Conservation (phyloP, 2,113 vertebrate genomes). For the Benitochromis conjunctus region DNA sequence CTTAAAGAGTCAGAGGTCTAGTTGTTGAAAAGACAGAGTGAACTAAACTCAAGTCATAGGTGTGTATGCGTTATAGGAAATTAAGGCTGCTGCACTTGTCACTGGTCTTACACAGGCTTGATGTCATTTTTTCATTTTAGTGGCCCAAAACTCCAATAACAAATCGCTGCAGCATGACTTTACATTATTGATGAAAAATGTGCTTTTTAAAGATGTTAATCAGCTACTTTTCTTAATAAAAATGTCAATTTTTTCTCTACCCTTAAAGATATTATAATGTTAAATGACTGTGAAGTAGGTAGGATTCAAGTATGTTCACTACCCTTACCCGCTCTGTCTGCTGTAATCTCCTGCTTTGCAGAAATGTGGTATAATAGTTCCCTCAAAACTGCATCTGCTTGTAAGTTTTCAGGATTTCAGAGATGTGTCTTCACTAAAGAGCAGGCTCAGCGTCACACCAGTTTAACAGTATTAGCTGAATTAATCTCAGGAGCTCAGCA, state of each 20-base stretch:
- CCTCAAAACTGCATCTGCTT: not conserved
- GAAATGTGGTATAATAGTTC: not conserved
- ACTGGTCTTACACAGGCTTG: not conserved
- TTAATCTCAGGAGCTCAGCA: slow-evolving; percentile 38
- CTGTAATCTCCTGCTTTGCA: not conserved
- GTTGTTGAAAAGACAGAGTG: not conserved
- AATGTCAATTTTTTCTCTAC: not conserved
- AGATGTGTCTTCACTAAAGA: not conserved
- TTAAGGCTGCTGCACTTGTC: not conserved
- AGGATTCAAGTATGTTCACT: not conserved
- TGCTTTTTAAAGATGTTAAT: not conserved
- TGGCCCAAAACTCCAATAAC: not conserved
- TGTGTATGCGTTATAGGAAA: not conserved
- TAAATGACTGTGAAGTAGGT: not conserved
- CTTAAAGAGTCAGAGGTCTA: not conserved
- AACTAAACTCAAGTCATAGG: not conserved
- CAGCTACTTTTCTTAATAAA: not conserved
- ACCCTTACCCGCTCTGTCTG: not conserved
- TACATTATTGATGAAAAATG: not conserved
- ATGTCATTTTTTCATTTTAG: not conserved
- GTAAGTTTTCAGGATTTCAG: not conserved
- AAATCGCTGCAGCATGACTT: not conserved
- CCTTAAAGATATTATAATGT: not conserved
- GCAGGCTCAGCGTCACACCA: slow-evolving; percentile 34
- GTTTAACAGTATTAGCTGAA: slow-evolving; percentile 17